phyloP scores from a whole-genome alignment of 2,888 invertebrate genomes.

The Leptopterna dolabrata region DNA sequence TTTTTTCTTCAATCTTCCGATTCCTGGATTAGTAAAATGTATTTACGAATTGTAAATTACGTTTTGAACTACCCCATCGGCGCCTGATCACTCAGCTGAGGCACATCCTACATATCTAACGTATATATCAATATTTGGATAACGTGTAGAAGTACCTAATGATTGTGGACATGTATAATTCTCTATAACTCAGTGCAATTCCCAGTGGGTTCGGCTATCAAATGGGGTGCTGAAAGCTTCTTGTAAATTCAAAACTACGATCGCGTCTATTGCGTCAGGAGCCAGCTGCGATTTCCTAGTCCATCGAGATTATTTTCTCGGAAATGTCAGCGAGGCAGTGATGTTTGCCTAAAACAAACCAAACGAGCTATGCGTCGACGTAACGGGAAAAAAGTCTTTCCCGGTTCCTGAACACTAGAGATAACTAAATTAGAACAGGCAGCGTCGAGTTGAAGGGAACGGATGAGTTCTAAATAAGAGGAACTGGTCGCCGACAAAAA shows the following conservation, averaged over 20 bases:
- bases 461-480: conserved; percentile 42
- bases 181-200: too few relatives aligned
- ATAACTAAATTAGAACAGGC: conserved; percentile 52
- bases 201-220: too few relatives aligned
- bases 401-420: conserved; percentile 26
- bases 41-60: too few relatives aligned
- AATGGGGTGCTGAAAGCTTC: too few relatives aligned
- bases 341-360: not conserved
- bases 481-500: conserved; percentile 44
- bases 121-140: too few relatives aligned
- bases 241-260: not conserved
- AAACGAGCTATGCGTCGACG: not conserved
- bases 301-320: not conserved
- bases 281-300: not conserved
- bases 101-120: too few relatives aligned
- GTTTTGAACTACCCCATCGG: too few relatives aligned
- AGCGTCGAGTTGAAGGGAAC: conserved; percentile 27
- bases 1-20: too few relatives aligned
- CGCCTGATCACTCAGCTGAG: too few relatives aligned
- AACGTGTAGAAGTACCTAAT: too few relatives aligned
- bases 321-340: not conserved
- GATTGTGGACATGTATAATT: too few relatives aligned
- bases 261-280: not conserved
- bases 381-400: conserved; percentile 1
- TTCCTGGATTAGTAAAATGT: too few relatives aligned